phyloP scores from a whole-genome alignment of 2,888 invertebrate species.

The Spodoptera picta region DNA sequence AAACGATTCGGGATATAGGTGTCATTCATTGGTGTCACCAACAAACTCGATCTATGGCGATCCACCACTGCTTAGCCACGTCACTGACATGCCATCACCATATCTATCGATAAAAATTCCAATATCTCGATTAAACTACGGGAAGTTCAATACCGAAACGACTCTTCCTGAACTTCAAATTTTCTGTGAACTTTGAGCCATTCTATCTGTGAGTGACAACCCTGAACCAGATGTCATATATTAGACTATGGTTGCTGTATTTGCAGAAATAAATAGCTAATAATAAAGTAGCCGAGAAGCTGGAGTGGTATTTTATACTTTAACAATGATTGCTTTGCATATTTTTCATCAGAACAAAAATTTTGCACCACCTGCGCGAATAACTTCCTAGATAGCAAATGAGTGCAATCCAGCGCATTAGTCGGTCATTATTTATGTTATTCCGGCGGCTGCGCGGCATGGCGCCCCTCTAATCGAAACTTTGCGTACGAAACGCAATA shows the following conservation, averaged over 20 bases:
- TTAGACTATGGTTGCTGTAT: too few relatives aligned
- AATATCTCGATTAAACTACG: too few relatives aligned
- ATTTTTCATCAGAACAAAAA: slow-evolving; percentile 40
- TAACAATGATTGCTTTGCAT: slow-evolving; percentile 10
- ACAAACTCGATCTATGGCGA: slow-evolving; percentile 20
- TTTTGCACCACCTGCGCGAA: slow-evolving; percentile 50
- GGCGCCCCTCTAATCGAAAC: slow-evolving; percentile 77
- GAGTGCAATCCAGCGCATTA: slow-evolving; percentile 70
- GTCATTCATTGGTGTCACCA: slow-evolving; percentile 20
- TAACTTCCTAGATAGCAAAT: slow-evolving; percentile 69
- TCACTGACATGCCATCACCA: not conserved
- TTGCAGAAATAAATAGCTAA: too few relatives aligned
- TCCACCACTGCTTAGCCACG: not conserved
- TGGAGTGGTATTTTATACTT: slow-evolving; percentile 7
- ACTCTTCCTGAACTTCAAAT: too few relatives aligned
- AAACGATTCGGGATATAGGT: not conserved
- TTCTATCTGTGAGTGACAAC: too few relatives aligned
- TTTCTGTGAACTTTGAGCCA: too few relatives aligned
- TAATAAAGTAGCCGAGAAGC: not conserved
- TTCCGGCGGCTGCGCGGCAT: slow-evolving; percentile 59
- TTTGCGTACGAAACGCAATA: slow-evolving; percentile 75
- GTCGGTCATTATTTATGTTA: slow-evolving; percentile 72
- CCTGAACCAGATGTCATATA: too few relatives aligned
- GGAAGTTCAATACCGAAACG: too few relatives aligned
- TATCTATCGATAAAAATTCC: not conserved